Conservation (phyloP, 2,113 vertebrate species). For the Equus quagga region DNA sequence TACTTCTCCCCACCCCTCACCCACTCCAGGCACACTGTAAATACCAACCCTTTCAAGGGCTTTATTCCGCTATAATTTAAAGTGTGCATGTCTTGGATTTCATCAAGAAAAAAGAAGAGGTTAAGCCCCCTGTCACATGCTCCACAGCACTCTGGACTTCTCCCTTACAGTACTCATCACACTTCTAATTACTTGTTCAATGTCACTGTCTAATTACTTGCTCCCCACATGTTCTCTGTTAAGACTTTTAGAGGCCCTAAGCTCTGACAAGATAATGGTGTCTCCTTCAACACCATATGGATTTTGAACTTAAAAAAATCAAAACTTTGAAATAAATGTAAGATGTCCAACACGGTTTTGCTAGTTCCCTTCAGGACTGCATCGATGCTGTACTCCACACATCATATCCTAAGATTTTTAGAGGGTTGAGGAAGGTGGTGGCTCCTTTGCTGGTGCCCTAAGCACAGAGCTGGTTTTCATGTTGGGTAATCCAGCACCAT, state of each 20-base stretch:
- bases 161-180: slow-evolving; percentile 66
- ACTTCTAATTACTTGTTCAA: slow-evolving; percentile 79
- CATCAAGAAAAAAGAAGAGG: slow-evolving; percentile 6
- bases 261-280: slow-evolving; percentile 79
- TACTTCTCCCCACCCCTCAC: too few relatives aligned
- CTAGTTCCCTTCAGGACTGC: background rate
- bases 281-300: slow-evolving; percentile 73
- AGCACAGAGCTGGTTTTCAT: background rate
- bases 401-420: background rate
- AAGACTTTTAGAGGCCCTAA: slow-evolving; percentile 77
- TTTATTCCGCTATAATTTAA: background rate
- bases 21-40: background rate
- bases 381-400: background rate
- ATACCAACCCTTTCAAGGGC: background rate
- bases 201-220: slow-evolving; percentile 80
- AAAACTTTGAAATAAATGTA: slow-evolving; percentile 59
- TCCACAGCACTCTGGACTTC: slow-evolving; percentile 16
- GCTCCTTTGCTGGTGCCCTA: background rate
- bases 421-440: fast-evolving
- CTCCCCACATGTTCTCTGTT: slow-evolving; percentile 78
- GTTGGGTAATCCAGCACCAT: background rate
- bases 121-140: slow-evolving; percentile 57
- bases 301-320: slow-evolving; percentile 62
- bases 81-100: slow-evolving; percentile 26
- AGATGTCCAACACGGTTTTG: slow-evolving; percentile 26